Conservation (phyloP, 1,140 invertebrate genomes). For the Meloidogyne floridensis region DNA sequence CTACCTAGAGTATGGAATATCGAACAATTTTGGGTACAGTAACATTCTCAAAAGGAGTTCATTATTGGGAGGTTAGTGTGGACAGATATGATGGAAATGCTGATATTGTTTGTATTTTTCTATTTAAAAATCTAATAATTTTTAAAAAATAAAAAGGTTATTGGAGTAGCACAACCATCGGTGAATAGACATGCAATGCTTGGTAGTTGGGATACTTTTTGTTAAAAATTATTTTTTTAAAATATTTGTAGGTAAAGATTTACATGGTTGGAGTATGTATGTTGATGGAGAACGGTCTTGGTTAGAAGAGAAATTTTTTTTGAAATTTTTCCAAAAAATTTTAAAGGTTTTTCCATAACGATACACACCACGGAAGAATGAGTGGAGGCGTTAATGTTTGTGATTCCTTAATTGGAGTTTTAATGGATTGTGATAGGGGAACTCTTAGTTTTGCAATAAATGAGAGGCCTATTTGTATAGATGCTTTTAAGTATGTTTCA, state of each 20-base stretch:
- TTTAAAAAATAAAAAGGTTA: constrained; percentile 65
- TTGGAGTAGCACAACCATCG: constrained; percentile 88
- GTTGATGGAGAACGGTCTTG: constrained; percentile 98
- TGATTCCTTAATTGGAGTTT: constrained; percentile 84
- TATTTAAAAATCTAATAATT: background rate
- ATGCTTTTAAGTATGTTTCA: constrained; percentile 29
- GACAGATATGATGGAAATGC: constrained; percentile 85
- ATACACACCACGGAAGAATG: constrained; percentile 83
- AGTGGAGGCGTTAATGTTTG: constrained; percentile 87
- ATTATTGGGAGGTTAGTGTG: constrained; percentile 86
- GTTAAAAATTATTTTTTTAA: background rate
- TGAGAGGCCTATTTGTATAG: constrained; percentile 75
- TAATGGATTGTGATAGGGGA: constrained; percentile 86
- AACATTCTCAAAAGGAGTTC: constrained; percentile 88
- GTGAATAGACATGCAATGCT: constrained; percentile 89
- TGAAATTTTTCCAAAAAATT: constrained; percentile 73
- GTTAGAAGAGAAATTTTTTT: constrained; percentile 73
- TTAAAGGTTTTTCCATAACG: constrained; percentile 83
- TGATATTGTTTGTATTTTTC: constrained; percentile 76
- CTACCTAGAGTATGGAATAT: constrained; percentile 79
- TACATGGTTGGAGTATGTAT: constrained; percentile 79
- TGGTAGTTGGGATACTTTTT: constrained; percentile 70
- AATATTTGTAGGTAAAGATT: background rate
- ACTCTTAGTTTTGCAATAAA: constrained; percentile 90
- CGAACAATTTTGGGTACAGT: constrained; percentile 85